Percentiles rank a stretch among this genome's conserved stretches.
Evolutionary conservation across 2,797 vertebrate genomes (phyloP).

Genomic region (Pteronotus mesoamericanus): DNA sequence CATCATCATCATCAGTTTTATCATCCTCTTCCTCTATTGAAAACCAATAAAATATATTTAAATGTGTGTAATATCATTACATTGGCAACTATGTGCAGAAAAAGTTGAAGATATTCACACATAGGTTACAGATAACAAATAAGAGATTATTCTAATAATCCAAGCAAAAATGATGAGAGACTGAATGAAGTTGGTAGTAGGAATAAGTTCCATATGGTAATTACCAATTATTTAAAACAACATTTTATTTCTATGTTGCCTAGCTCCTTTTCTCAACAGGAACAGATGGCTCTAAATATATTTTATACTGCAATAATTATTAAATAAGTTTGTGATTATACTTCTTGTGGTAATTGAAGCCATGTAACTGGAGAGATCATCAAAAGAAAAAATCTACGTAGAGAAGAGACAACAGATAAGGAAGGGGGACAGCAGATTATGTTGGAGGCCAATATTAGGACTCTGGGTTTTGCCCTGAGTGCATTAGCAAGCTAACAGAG

Average conservation of each 20-base stretch:
- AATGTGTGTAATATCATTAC: neutral
- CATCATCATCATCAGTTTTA: neutral
- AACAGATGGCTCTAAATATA: slow-evolving; percentile 47
- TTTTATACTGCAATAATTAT: slow-evolving; percentile 35
- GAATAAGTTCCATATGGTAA: neutral
- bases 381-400: neutral
- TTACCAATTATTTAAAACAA: slow-evolving; percentile 41
- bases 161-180: neutral
- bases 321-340: slow-evolving; percentile 8
- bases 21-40: neutral
- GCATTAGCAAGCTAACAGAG: neutral
- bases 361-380: neutral
- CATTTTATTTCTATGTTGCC: slow-evolving; percentile 13
- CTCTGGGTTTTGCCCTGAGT: neutral
- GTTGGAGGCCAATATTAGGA: neutral
- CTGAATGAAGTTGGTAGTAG: neutral
- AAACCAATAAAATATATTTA: slow-evolving; percentile 18
- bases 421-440: neutral
- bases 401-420: neutral
- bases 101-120: neutral
- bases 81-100: neutral
- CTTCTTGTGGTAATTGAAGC: neutral
- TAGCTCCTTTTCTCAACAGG: slow-evolving; percentile 5
- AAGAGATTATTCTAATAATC: neutral
- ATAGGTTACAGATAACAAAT: neutral